These are phyloP conservation scores for Nerophis ophidion DNA, from an alignment of 2,113 vertebrate species.

Conservation along the genomic window DNA sequence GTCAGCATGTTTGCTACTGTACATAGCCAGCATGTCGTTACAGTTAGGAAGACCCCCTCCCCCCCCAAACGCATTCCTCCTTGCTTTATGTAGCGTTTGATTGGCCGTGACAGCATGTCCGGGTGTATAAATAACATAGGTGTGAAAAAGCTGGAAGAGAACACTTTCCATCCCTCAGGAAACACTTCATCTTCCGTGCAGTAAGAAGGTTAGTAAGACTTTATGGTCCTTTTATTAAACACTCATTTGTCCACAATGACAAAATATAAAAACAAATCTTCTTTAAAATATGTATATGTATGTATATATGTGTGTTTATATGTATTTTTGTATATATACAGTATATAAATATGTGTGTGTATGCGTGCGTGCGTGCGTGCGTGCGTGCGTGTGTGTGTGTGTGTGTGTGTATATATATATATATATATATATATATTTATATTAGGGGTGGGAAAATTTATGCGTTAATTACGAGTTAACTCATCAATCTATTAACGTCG, in stretches of 20 bases:
- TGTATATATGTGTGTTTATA: too few species aligned
- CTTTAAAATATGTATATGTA: too few species aligned
- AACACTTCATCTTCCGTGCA: conserved; percentile 11
- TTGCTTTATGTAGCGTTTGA: conserved; percentile 42
- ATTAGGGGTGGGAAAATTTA: too few species aligned
- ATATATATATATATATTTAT: too few species aligned
- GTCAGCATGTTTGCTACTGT: conserved; percentile 26
- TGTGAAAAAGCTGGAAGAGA: conserved; percentile 24
- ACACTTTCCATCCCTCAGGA: conserved; percentile 11
- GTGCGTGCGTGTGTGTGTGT: too few species aligned
- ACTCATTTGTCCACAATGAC: not conserved
- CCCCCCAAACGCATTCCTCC: conserved; percentile 47
- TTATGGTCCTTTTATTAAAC: conserved; percentile 3
- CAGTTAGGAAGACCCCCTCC: conserved; percentile 54
- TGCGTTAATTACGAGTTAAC: too few species aligned
- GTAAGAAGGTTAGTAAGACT: conserved; percentile 38
- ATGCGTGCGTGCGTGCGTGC: too few species aligned
- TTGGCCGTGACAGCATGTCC: conserved; percentile 51
- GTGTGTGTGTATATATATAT: too few species aligned
- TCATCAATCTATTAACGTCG: too few species aligned
- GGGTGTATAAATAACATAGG: conserved; percentile 53
- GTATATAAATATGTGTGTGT: too few species aligned
- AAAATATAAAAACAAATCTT: too few species aligned
- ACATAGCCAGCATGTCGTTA: conserved; percentile 60
- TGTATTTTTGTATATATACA: too few species aligned